Base-by-base conservation (phyloP, 2,888 invertebrate species). In the Dynastes grantii region DNA sequence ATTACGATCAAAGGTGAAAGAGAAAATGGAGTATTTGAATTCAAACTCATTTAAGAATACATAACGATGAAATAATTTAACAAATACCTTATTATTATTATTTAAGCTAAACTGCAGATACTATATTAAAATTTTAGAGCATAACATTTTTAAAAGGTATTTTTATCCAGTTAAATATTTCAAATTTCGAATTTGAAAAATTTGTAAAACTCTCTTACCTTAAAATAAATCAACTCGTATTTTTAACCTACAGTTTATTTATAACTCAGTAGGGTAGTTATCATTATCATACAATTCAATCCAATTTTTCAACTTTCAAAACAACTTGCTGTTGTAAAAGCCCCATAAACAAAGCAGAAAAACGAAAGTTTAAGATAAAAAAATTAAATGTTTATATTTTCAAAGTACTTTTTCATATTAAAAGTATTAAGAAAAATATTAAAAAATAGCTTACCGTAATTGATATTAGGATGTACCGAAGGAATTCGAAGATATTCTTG, bases 401-500 rank as follows among this genome's bases (percentile, higher is more conserved):
- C 55, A n/a, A 22, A n/a, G n/a, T 2, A 8, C 8, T 6, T 55
- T 32, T 32, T 32, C 5, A 37, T 37, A 37, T 37, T 37, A 58
- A 16, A 58, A 8, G 16, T 65, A 40, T n/a, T 2, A 37, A 5
- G 13, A 68, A 68, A 51, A 68, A 68, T 13, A 5, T 68, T 68
- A 1, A 49, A n/a, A 13, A 45, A 58, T 55, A 86, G 83, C 92
- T 91, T 89, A 96, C 97, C 93, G 88, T 98, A 98, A 88, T 97
- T 92, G 5, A 97, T 91, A 85, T 95, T 89, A 0, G 98, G 97
- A 85, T 97, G 97, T 0, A 97, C 96, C 76, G 96, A 96, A 8
- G 96, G 94, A 84, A 97, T 96, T 82, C 92, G 91, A 76, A 98
- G 89, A 90, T 97, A 98, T 85, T 96, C 94, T 77, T 95, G 92